A percentile compares a stretch with the other conserved stretches of the same genome.
Evolutionary conservation across 2,888 invertebrate species (phyloP).

Genomic region (Chloromyia formosa): DNA sequence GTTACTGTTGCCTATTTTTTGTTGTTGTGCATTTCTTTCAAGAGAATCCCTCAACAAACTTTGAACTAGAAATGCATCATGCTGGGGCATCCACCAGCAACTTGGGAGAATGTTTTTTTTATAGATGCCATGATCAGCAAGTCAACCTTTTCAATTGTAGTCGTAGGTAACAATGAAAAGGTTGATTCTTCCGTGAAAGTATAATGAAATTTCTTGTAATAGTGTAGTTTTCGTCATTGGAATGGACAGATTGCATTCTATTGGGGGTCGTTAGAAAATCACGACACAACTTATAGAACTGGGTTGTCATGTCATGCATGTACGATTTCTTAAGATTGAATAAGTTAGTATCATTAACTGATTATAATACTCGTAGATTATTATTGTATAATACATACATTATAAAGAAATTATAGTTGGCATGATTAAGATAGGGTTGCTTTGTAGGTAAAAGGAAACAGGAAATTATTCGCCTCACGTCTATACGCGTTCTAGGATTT

Average conservation of each 20-base stretch:
- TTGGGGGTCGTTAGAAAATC: not conserved
- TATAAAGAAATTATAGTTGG: no score
- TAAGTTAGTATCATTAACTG: no score
- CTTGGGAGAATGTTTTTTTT: not conserved
- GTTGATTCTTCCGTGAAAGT: conserved; percentile 23
- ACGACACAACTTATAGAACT: not conserved
- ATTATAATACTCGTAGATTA: no score
- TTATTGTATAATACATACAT: no score
- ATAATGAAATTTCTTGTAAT: not conserved
- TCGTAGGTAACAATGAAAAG: not conserved
- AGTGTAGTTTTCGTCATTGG: not conserved
- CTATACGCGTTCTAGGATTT: no score
- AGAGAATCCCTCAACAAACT: not conserved
- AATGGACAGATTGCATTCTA: not conserved
- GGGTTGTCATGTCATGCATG: no score
- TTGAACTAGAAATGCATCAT: not conserved
- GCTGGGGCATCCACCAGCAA: not conserved
- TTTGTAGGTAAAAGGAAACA: no score
- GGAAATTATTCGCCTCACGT: no score
- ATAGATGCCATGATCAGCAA: not conserved
- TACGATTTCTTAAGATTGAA: no score
- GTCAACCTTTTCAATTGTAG: not conserved
- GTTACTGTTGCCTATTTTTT: not conserved
- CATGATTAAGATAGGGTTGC: no score
- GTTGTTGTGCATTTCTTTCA: not conserved